phyloP scores from a whole-genome alignment of 2,113 vertebrate genomes.

The Aythya baeri region DNA sequence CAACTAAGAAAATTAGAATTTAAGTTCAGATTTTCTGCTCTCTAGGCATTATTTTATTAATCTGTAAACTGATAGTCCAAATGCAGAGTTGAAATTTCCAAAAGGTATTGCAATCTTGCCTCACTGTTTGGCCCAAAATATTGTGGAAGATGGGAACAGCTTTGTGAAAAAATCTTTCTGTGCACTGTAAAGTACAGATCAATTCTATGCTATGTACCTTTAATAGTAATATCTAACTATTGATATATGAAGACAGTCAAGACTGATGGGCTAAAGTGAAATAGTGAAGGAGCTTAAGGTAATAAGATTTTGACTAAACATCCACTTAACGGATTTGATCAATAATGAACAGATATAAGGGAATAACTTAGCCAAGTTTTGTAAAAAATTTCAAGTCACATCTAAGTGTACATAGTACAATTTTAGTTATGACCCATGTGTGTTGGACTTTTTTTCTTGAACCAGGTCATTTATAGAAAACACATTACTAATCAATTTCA shows the following conservation, averaged over 20 bases:
- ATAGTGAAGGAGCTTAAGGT: neutral
- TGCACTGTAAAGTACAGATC: neutral
- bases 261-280: neutral
- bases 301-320: neutral
- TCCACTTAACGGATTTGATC: neutral
- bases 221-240: neutral
- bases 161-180: neutral
- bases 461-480: neutral
- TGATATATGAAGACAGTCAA: no score
- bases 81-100: neutral
- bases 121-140: neutral
- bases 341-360: neutral
- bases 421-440: neutral
- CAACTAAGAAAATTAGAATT: neutral
- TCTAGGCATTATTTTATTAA: neutral
- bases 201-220: neutral
- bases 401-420: neutral
- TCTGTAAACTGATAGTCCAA: neutral
- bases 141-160: neutral
- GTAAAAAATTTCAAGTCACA: neutral
- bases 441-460: neutral
- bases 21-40: neutral
- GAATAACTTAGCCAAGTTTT: no score
- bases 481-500: neutral
- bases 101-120: neutral